phyloP scores from a whole-genome alignment of 2,797 vertebrate species.

The Gambelia wislizenii region DNA sequence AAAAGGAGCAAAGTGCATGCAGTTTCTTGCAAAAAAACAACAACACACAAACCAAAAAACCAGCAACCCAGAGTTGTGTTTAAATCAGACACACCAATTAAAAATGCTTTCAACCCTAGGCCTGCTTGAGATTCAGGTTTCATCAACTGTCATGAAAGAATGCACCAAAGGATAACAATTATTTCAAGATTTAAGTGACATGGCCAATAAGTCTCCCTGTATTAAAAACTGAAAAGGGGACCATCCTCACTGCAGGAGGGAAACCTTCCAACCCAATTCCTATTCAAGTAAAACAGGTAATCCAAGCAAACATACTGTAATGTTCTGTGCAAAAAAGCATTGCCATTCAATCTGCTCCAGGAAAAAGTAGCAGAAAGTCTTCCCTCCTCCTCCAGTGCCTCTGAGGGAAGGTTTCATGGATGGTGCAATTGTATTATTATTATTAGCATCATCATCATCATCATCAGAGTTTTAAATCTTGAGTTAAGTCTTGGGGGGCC shows the following conservation, averaged over 20 bases:
- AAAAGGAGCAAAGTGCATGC: slow-evolving; percentile 56
- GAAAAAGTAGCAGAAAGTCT: too few species aligned
- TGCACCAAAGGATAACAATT: not conserved
- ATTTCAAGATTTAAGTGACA: slow-evolving; percentile 46
- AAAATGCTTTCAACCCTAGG: slow-evolving; percentile 34
- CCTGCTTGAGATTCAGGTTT: slow-evolving; percentile 48
- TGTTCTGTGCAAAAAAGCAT: not conserved
- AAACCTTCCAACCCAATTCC: not conserved
- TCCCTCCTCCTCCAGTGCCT: too few species aligned
- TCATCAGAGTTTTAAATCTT: too few species aligned
- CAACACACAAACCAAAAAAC: too few species aligned
- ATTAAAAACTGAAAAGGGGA: slow-evolving; percentile 57
- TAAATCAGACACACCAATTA: not conserved
- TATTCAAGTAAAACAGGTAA: too few species aligned
- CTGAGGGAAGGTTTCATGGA: too few species aligned
- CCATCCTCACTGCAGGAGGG: slow-evolving; percentile 12
- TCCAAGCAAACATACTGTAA: not conserved
- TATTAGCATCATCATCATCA: too few species aligned
- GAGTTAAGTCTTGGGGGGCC: too few species aligned
- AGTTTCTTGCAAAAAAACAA: not conserved
- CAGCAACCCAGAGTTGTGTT: not conserved
- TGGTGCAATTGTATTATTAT: too few species aligned
- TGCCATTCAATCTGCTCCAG: too few species aligned
- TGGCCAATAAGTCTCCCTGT: slow-evolving; percentile 8
- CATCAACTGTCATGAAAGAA: slow-evolving; percentile 52